These are phyloP conservation scores for Akabosia matsudoensis DNA, from an alignment of 1,140 invertebrate species.

Conservation along the genomic window DNA sequence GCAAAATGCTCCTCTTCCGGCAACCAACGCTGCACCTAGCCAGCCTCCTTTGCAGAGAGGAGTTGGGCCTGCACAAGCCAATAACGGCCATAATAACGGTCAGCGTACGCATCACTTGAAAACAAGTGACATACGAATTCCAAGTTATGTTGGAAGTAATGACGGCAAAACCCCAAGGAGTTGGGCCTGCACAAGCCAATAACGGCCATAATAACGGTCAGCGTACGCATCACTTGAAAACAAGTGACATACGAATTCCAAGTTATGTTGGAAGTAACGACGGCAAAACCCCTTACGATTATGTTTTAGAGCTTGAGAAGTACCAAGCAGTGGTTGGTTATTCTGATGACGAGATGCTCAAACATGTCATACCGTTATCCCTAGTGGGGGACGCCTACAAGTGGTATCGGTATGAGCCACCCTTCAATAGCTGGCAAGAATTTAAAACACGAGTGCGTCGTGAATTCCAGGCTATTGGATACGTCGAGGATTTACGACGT, in stretches of 20 bases:
- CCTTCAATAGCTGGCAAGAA: conserved; percentile 7
- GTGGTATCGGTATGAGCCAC: conserved; percentile 21
- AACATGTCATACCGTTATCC: conserved; percentile 25
- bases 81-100: neutral
- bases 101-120: conserved; percentile 22
- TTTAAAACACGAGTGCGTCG: conserved; percentile 3
- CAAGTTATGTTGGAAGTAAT: conserved; percentile 14
- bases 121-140: conserved; percentile 26
- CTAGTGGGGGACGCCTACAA: conserved; percentile 16
- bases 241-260: conserved; percentile 25
- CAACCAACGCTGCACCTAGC: no score
- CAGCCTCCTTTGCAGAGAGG: no score
- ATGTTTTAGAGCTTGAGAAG: conserved; percentile 29
- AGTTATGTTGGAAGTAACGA: conserved; percentile 23
- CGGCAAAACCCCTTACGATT: conserved; percentile 27
- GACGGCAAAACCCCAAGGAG: conserved; percentile 29
- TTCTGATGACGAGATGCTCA: conserved; percentile 23
- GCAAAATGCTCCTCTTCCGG: no score
- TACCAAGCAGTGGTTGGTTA: conserved; percentile 25
- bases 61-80: no score
- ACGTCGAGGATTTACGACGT: conserved; percentile 11
- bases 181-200: no score
- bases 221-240: conserved; percentile 26
- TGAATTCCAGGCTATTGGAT: conserved; percentile 32
- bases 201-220: neutral